Evolutionary conservation across 64 coral and sea anemone genomes (phyloP).

Genomic region (Montipora efflorescens): DNA sequence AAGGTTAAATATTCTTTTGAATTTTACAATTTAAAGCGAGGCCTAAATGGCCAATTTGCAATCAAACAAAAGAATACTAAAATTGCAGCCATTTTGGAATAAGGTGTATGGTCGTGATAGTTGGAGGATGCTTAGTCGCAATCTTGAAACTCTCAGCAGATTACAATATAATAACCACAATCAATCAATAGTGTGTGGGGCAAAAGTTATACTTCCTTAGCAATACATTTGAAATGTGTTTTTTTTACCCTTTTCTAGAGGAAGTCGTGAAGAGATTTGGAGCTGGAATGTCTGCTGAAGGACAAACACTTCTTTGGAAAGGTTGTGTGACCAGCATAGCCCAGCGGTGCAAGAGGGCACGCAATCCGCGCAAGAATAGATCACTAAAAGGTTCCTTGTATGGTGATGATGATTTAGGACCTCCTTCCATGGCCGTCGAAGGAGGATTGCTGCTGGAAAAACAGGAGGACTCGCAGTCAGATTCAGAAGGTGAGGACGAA

Average conservation of each 20-base stretch:
- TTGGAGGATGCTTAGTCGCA: too few species aligned
- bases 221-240: not conserved
- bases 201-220: too few species aligned
- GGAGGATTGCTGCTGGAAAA: not conserved
- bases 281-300: slow-evolving; percentile 4
- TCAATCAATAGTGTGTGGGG: too few species aligned
- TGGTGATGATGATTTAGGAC: not conserved
- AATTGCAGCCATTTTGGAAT: too few species aligned
- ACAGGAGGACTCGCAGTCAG: not conserved
- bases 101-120: too few species aligned
- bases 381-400: not conserved
- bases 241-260: not conserved
- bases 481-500: slow-evolving; percentile 11
- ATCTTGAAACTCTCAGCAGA: too few species aligned
- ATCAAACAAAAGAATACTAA: too few species aligned
- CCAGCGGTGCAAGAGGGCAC: slow-evolving; percentile 39
- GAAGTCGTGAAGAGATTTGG: slow-evolving; percentile 30
- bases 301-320: slow-evolving; percentile 23
- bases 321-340: slow-evolving; percentile 44
- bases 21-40: too few species aligned
- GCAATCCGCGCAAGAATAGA: slow-evolving; percentile 28
- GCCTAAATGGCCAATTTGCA: too few species aligned
- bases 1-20: too few species aligned
- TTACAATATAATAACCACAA: too few species aligned
- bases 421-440: slow-evolving; percentile 34